Conservation (phyloP, 1,140 invertebrate genomes). For the Solenopsis invicta region DNA sequence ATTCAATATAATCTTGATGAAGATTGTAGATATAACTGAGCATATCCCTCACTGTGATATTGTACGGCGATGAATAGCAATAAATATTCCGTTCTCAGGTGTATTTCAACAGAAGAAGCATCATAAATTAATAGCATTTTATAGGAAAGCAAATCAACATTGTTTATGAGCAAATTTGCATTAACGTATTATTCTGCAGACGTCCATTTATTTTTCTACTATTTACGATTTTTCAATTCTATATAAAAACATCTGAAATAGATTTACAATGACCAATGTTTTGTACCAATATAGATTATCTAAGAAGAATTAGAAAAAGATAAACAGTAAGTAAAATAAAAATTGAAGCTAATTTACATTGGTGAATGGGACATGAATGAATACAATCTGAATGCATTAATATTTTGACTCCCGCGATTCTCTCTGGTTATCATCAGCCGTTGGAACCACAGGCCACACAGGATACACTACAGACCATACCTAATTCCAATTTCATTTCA, state of each 20-base stretch:
- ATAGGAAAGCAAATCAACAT: conserved; percentile 4
- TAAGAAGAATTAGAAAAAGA: too few species aligned
- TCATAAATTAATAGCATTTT: background rate
- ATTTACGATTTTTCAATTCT: conserved; percentile 17
- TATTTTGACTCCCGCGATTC: conserved; percentile 65
- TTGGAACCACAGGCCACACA: conserved; percentile 47
- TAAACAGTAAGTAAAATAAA: too few species aligned
- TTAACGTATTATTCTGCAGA: background rate
- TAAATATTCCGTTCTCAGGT: conserved; percentile 10
- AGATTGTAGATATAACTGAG: conserved; percentile 18
- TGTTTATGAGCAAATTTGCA: background rate
- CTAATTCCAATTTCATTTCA: conserved; percentile 72
- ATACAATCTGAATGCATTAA: conserved; percentile 48
- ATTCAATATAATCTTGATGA: conserved; percentile 38
- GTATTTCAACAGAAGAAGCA: background rate
- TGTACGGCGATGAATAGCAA: background rate
- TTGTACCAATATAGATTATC: too few species aligned
- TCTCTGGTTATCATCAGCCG: conserved; percentile 22
- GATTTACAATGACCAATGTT: too few species aligned
- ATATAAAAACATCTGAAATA: conserved; percentile 16
- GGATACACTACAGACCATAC: conserved; percentile 47
- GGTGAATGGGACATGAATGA: background rate
- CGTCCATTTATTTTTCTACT: background rate
- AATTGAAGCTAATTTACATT: too few species aligned
- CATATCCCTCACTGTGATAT: background rate